Evolutionary conservation across 2,113 vertebrate genomes (phyloP).

Genomic region (Galemys pyrenaicus): DNA sequence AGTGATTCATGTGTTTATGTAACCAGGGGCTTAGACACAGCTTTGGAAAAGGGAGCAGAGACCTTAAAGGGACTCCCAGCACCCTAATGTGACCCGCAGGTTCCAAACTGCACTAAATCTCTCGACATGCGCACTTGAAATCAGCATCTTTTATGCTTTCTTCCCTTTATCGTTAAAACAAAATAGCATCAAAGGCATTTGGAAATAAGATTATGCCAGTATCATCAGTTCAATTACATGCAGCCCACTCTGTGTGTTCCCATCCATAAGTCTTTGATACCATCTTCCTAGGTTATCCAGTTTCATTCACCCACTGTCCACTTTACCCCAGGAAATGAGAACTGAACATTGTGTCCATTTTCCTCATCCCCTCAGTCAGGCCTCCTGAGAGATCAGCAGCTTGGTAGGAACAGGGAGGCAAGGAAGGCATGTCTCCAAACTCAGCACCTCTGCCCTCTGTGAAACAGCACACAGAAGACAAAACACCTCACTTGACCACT

Average conservation of each 20-base stretch:
- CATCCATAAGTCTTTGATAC: not conserved
- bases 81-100: not conserved
- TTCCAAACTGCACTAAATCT: not conserved
- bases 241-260: not conserved
- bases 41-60: not conserved
- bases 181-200: not conserved
- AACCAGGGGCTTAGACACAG: not conserved
- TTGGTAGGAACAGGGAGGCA: not conserved
- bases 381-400: not conserved
- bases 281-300: not conserved
- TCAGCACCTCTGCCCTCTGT: not conserved
- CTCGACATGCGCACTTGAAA: not conserved
- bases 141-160: not conserved
- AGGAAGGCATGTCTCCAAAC: not conserved
- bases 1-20: not conserved
- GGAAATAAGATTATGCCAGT: not conserved
- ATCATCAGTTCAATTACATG: not conserved
- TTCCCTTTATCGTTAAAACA: not conserved
- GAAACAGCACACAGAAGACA: not conserved
- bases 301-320: not conserved
- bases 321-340: not conserved
- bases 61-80: not conserved
- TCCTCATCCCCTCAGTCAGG: not conserved
- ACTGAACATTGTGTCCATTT: not conserved
- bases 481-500: not conserved